A percentile compares a stretch with the other conserved stretches of the same genome.
Evolutionary conservation across 2,797 vertebrate genomes (phyloP).

Genomic region (Xiphorhynchus erythropygius): DNA sequence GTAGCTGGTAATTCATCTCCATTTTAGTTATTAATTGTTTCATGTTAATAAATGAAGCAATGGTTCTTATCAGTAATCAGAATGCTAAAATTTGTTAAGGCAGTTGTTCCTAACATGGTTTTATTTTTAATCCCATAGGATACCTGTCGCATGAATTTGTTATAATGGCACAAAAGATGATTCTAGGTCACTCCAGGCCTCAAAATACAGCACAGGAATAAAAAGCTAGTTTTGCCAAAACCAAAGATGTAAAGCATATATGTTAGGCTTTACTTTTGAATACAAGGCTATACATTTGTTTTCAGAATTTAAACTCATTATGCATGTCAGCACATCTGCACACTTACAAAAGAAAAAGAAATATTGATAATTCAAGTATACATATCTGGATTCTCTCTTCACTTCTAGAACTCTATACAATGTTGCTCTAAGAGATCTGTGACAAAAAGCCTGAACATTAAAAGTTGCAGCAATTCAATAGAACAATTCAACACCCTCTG

Average conservation of each 20-base stretch:
- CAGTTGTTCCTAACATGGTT: background rate
- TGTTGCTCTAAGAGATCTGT: background rate
- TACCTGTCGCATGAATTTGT: background rate
- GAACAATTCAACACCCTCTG: background rate
- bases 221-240: background rate
- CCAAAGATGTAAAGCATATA: background rate
- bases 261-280: background rate
- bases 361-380: background rate
- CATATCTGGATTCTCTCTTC: background rate
- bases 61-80: background rate
- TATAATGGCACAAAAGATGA: background rate
- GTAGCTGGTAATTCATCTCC: background rate
- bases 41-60: background rate
- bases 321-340: background rate
- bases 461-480: background rate
- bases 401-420: background rate
- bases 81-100: background rate
- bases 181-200: background rate
- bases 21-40: background rate
- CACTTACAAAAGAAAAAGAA: background rate
- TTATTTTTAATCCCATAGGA: background rate
- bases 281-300: background rate
- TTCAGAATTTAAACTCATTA: background rate
- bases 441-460: background rate
- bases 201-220: background rate